phyloP scores from a whole-genome alignment of 2,888 invertebrate genomes.

The Melieria picta region DNA sequence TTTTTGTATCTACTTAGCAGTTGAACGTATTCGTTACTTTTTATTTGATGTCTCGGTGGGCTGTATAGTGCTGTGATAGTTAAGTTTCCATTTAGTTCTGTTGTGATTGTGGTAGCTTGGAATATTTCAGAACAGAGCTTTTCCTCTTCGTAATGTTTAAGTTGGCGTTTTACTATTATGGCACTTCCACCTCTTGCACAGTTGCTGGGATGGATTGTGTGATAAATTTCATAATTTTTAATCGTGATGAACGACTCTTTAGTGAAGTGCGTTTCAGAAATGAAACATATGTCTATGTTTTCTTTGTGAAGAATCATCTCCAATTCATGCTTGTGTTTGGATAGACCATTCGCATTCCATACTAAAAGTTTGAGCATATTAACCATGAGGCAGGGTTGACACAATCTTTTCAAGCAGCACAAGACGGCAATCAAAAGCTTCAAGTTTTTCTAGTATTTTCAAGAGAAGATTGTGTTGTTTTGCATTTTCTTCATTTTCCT shows the following conservation, averaged over 20 bases:
- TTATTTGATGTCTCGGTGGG: not conserved
- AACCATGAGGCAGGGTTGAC: no score
- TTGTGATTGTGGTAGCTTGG: not conserved
- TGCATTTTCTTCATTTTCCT: no score
- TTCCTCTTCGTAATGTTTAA: not conserved
- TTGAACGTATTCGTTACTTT: no score
- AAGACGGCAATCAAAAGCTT: no score
- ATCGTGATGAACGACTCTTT: not conserved
- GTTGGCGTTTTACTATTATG: not conserved
- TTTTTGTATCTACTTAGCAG: no score
- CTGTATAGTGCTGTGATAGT: no score
- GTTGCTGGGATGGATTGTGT: not conserved
- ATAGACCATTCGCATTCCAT: not conserved
- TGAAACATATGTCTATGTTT: conserved; percentile 4
- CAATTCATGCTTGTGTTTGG: conserved; percentile 1
- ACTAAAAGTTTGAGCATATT: not conserved
- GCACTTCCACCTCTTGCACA: conserved; percentile 1
- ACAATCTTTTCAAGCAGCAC: no score
- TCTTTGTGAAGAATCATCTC: not conserved
- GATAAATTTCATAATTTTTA: not conserved
- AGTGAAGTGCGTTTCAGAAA: not conserved
- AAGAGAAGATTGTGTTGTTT: no score
- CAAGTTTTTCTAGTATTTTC: no score
- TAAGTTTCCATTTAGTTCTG: not conserved
- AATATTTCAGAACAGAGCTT: not conserved